Base-by-base conservation (phyloP, 2,113 vertebrate genomes). In the Labeo rohita region DNA sequence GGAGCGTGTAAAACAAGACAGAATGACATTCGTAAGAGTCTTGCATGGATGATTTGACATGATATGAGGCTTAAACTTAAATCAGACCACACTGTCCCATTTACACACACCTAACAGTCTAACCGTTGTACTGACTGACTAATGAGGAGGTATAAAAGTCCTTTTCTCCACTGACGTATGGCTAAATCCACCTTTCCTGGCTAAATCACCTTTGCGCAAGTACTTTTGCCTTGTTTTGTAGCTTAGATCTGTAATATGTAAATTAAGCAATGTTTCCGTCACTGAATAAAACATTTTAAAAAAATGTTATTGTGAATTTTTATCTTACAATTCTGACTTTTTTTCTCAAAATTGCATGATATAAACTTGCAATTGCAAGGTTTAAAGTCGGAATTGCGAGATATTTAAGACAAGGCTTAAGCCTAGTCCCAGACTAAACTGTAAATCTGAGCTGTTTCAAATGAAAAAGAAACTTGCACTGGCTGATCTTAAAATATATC, bases 61-160 rank as follows among this genome's bases (percentile, higher is more conserved):
- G 56, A 59, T 9, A 63, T 80, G 76, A 83, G 87, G 61, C 74
- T 84, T 70, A 88, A 74, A 73, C 85, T 89, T 80, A 84, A 81
- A 87, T 86, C 74, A 45, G 72, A 11, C 13, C 70, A 28, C 43
- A 77, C 16, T 21, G 76, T 75, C 79, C 50, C 77, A 80, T 54
- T 65, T 54, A 72, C 72, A 76, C 61, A 76, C 80, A 86, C 83
- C 86, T 80, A 87, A 47, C 21, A 75, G 28, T n/a, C 80, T 72
- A 8, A n/a, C 56, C 18, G n/a, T 63, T 16, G 13, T 15, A 47
- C 43, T 65, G 39, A 65, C n/a, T 65, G 78, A 80, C 56, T 47
- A 76, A 77, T 50, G 28, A 39, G 18, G 16, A 61, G 8, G 21
- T 36, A 21, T 23, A 79, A 16, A 63, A 28, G 39, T 63, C n/a